Evolutionary conservation across 2,113 vertebrate species (phyloP).

Genomic region (Phoenicopterus ruber): DNA sequence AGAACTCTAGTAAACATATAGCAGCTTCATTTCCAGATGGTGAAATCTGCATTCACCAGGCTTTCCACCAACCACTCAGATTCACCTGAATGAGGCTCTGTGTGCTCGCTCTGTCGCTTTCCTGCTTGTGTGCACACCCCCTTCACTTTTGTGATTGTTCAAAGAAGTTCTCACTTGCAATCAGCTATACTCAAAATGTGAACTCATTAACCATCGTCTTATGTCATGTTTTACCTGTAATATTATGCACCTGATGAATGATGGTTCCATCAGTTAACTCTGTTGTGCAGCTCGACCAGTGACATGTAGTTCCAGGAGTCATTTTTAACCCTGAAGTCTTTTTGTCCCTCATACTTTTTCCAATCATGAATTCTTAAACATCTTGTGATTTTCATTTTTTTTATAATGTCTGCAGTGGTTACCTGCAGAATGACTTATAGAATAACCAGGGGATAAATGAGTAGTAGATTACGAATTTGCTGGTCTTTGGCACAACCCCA

Average conservation of each 20-base stretch:
- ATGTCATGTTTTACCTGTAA: neutral
- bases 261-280: neutral
- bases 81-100: conserved; percentile 55
- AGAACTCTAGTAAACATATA: conserved; percentile 50
- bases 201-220: neutral
- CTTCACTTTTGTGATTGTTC: neutral
- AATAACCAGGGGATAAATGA: neutral
- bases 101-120: neutral
- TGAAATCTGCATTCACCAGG: neutral
- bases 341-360: neutral
- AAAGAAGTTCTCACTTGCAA: neutral
- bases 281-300: neutral
- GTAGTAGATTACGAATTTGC: neutral
- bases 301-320: neutral
- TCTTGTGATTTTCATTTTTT: neutral
- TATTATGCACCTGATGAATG: neutral
- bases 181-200: neutral
- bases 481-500: neutral
- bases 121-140: neutral
- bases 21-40: conserved; percentile 63
- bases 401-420: neutral
- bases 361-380: neutral
- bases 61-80: neutral
- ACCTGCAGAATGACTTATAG: neutral
- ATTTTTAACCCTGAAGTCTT: neutral